These are phyloP conservation scores for Melieria picta DNA, from an alignment of 2,888 invertebrate genomes.

Conservation along the genomic window DNA sequence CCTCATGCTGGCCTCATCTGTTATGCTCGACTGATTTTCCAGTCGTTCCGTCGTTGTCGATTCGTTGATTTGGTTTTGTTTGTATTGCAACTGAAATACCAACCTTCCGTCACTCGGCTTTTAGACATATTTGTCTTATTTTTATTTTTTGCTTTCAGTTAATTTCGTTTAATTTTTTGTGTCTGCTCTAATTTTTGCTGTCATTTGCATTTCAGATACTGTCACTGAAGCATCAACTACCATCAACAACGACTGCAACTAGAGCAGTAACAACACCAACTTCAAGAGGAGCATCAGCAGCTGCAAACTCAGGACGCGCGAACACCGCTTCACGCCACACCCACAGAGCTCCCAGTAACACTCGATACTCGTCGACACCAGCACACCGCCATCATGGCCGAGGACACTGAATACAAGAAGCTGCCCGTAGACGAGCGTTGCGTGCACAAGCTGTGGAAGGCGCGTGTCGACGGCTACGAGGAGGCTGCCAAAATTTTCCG, in stretches of 20 bases:
- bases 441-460: slow-evolving; percentile 96
- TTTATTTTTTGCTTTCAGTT: slow-evolving; percentile 9
- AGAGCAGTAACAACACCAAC: background rate
- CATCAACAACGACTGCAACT: slow-evolving; percentile 4
- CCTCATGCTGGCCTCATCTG: too few species aligned
- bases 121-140: background rate
- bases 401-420: slow-evolving; percentile 88
- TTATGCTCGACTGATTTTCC: background rate
- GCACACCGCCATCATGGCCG: slow-evolving; percentile 72
- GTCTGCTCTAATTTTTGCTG: slow-evolving; percentile 17
- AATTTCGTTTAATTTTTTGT: slow-evolving; percentile 16
- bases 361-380: too few species aligned
- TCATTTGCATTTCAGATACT: slow-evolving; percentile 32
- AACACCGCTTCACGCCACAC: background rate
- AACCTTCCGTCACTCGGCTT: background rate
- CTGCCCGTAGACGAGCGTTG: slow-evolving; percentile 90
- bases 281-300: background rate
- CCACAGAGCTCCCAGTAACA: too few species aligned
- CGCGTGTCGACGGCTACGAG: slow-evolving; percentile 92
- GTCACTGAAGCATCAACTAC: slow-evolving; percentile 4
- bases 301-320: background rate
- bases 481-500: slow-evolving; percentile 90
- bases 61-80: background rate
- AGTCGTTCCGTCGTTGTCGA: background rate
- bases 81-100: background rate